These are phyloP conservation scores for Drosophila kepulauana DNA, from an alignment of 1,140 invertebrate species.

Conservation along the genomic window DNA sequence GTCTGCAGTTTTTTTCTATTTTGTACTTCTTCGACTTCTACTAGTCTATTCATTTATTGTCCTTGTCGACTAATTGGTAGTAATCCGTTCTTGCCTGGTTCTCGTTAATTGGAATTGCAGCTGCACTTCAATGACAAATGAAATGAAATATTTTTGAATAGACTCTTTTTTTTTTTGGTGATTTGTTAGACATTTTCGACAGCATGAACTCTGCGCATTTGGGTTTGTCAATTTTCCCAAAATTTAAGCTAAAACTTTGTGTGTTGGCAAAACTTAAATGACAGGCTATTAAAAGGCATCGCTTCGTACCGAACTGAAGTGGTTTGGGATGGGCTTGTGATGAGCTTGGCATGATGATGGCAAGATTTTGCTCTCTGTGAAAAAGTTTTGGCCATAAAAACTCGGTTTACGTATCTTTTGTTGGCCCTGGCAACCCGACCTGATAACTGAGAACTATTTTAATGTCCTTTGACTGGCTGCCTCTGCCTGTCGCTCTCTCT, in stretches of 20 bases:
- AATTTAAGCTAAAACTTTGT: conserved; percentile 24
- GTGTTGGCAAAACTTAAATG: conserved; percentile 13
- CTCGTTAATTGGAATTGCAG: conserved; percentile 32
- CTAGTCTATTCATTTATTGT: too few relatives aligned
- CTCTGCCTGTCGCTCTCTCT: neutral
- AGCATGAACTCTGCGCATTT: neutral
- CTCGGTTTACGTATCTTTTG: conserved; percentile 7
- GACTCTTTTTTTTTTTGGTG: neutral
- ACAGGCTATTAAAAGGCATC: conserved; percentile 33
- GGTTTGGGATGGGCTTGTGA: conserved; percentile 4
- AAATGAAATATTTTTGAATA: conserved; percentile 10
- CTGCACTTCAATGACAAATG: conserved; percentile 18
- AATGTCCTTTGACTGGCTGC: conserved; percentile 1
- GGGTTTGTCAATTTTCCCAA: neutral
- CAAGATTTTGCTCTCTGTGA: too few relatives aligned
- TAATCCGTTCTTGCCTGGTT: neutral
- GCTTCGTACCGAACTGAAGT: neutral
- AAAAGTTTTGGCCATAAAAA: conserved; percentile 38
- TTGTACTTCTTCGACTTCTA: neutral
- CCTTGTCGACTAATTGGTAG: neutral
- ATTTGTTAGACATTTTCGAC: neutral
- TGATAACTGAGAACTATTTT: conserved; percentile 20
- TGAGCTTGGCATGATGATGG: neutral
- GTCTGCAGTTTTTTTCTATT: neutral
- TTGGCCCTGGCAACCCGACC: conserved; percentile 16